These are phyloP conservation scores for Macrotus californicus DNA, from an alignment of 2,113 vertebrate species.

Conservation along the genomic window DNA sequence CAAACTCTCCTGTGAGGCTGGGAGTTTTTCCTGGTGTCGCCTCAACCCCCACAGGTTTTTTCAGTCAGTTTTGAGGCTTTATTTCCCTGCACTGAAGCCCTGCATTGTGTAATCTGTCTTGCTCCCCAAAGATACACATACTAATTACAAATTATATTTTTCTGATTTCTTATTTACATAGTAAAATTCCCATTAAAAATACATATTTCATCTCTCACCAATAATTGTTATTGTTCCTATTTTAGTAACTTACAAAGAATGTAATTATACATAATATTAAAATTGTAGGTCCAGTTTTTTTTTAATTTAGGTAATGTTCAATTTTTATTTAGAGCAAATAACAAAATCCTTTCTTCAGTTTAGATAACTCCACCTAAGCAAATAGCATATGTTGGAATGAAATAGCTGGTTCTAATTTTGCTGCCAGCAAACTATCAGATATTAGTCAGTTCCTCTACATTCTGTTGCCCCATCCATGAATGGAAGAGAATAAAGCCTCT, in stretches of 20 bases:
- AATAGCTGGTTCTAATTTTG: not conserved
- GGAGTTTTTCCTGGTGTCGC: no score
- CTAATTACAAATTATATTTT: not conserved
- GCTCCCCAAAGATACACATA: not conserved
- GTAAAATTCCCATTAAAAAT: not conserved
- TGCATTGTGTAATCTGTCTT: no score
- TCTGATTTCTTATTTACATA: slow-evolving; percentile 9
- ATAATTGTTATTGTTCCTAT: not conserved
- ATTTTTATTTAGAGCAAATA: not conserved
- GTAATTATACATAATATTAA: not conserved
- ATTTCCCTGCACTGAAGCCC: no score
- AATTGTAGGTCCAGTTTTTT: not conserved
- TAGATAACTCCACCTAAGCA: not conserved
- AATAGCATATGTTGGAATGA: not conserved
- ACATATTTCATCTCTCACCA: not conserved
- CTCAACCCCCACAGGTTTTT: no score
- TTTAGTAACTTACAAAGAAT: not conserved
- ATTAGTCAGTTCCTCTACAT: not conserved
- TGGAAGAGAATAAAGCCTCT: not conserved
- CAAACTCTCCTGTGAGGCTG: no score
- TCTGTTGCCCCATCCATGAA: not conserved
- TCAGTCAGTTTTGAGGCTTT: no score
- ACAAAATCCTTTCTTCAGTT: not conserved
- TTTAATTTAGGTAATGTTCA: not conserved
- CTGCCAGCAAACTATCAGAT: not conserved